Base-by-base conservation (phyloP, 2,888 invertebrate genomes). In the Unio delphinus region DNA sequence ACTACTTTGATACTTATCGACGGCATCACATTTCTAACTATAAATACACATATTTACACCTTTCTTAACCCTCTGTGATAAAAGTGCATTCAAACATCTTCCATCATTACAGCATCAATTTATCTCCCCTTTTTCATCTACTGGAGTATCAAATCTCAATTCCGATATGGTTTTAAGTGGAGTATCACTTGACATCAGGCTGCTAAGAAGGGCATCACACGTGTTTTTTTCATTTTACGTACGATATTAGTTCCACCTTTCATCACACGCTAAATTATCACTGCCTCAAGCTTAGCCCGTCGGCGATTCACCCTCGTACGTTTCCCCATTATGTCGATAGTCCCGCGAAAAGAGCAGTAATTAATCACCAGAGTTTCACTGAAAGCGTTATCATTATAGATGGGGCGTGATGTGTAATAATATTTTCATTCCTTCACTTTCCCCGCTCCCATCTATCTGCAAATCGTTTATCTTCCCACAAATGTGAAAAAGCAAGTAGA, bases 191-290 rank as follows among this genome's bases (percentile, higher is more conserved):
- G 45, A 45, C 45, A 45, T 45, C 45, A 45, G 45, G 45, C 45
- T 45, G 45, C 45, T 45, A 45, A 45, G 45, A 45, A 68, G 65
- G 65, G 62, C 23, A 26, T 65, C 64, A 64, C 75, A 72, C 68
- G 61, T 72, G 75, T 70, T 75, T 72, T 72, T 72, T 66, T 64
- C 56, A 70, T 66, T 74, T 69, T 70, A 67, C 64, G 65, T 69
- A 61, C 64, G 63, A 74, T 70, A 74, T 74, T 74, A 74, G 74
- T 74, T 74, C 74, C 71, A 67, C 70, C 67, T 71, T 71, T 74
- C 74, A 67, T 64, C 74, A 67, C 57, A 66, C 66, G 67, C 64
- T 66, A 67, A 70, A 74, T 69, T 72, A 72, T 72, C 72, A 58
- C 68, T 63, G 67, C 64, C 64, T n/a, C 63, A 62, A 61, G 61